Evolutionary conservation across 2,888 invertebrate genomes (phyloP), one percentile per base, ranked within the genome.

Genomic region (Gymnoscelis rufifasciata): DNA sequence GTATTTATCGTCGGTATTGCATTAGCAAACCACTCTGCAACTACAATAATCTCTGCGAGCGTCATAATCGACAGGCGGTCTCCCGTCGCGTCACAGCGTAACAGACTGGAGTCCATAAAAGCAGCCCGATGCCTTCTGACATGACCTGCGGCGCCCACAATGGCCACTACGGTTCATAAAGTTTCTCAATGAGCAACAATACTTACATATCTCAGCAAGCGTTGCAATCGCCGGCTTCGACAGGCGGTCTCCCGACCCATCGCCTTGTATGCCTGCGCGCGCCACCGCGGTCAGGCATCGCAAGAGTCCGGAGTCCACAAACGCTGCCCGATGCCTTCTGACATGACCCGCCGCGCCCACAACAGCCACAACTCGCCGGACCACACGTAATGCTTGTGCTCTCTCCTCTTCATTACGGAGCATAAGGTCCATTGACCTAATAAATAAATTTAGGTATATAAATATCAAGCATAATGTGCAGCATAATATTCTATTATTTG

Each of bases 361-460:
- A 4, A 86, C 78, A 0, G 83, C 84, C 3, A 83, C 74, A 26
- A 82, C 75, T 1, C 88, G 77, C 39, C 95, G 88, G 44, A 96
- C 94, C 50, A 98, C 91, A 64, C 97, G 93, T 62, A 98, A 88
- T 0, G 96, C 97, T 83, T 98, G 98, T 42, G 96, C 92, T 31
- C 97, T 91, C 78, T 98, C 98, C 60, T 96, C 93, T 75, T 98
- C 98, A 78, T 97, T 97, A 63, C 94, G 94, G 37, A 97, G 88
- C 79, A 94, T 92, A 52, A 98, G 88, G 84, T 98, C 98, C 74
- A 98, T 91, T 57, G 96, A 97, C 68, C 96, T 95, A 41, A 10
- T 19, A 13, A 14, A 33, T 2, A 11, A 19, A 7, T 35, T 11
- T 11, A n/a, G n/a, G n/a, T n/a, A n/a, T n/a, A n/a, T 19, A 19